phyloP scores from a whole-genome alignment of 53 echinoderm and acorn worm genomes.

The Mesocentrotus franciscanus region DNA sequence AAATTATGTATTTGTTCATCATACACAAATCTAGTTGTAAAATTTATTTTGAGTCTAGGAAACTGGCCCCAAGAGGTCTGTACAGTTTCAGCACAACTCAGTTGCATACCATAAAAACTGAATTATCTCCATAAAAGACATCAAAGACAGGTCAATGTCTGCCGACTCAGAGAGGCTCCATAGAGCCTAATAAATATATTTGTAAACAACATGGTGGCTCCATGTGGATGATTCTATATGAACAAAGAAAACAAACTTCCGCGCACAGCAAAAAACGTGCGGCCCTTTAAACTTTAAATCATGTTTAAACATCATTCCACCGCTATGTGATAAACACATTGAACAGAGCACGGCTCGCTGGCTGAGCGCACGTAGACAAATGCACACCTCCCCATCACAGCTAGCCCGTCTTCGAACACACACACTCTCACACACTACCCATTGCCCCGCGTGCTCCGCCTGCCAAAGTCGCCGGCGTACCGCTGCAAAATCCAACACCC shows the following conservation, averaged over 20 bases:
- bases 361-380: constrained; percentile 20
- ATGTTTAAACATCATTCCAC: constrained; percentile 42
- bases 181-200: not conserved
- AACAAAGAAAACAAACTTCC: constrained; percentile 24
- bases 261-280: constrained; percentile 18
- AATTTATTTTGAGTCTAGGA: too few species aligned
- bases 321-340: constrained; percentile 35
- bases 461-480: constrained; percentile 7
- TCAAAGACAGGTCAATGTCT: too few species aligned
- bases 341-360: constrained; percentile 7
- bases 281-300: constrained; percentile 53
- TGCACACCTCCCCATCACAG: not conserved
- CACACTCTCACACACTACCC: constrained; percentile 48
- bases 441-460: constrained; percentile 49
- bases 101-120: too few species aligned
- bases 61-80: too few species aligned
- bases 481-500: not conserved
- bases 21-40: too few species aligned
- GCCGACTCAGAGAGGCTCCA: too few species aligned
- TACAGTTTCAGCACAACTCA: too few species aligned
- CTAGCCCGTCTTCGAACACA: not conserved
- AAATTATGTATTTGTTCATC: too few species aligned
- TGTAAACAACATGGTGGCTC: not conserved
- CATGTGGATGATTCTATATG: constrained; percentile 6
- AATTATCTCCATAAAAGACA: too few species aligned